These are phyloP conservation scores for Chaenogobius annularis DNA, from an alignment of 2,113 vertebrate genomes.

Conservation along the genomic window DNA sequence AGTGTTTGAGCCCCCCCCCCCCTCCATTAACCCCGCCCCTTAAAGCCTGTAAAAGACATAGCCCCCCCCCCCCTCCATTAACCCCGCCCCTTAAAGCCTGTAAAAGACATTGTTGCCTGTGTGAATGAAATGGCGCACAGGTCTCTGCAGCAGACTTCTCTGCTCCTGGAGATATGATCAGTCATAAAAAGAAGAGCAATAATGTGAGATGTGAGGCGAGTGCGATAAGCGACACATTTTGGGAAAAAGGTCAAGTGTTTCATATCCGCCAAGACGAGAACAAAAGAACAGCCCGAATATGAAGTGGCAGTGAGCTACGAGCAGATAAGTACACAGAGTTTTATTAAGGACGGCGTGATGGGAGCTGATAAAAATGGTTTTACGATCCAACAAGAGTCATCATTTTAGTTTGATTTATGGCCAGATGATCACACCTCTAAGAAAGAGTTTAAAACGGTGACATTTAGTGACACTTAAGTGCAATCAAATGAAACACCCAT, in stretches of 20 bases:
- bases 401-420: slow-evolving; percentile 12
- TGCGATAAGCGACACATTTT: slow-evolving; percentile 3
- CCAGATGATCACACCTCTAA: neutral
- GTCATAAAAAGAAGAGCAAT: slow-evolving; percentile 6
- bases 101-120: neutral
- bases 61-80: too few species aligned
- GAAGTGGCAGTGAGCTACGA: neutral
- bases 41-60: too few species aligned
- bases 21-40: too few species aligned
- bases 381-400: slow-evolving; percentile 1
- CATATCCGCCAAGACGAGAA: slow-evolving; percentile 2
- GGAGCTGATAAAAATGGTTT: slow-evolving; percentile 19
- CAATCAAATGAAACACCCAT: neutral
- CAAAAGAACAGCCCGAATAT: neutral
- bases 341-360: slow-evolving; percentile 14
- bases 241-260: slow-evolving; percentile 8
- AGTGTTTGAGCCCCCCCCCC: too few species aligned
- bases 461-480: neutral
- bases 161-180: neutral
- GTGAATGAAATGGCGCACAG: neutral
- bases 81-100: too few species aligned
- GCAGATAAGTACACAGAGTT: slow-evolving; percentile 21
- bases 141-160: neutral
- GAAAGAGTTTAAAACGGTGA: neutral
- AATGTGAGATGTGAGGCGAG: slow-evolving; percentile 2